phyloP scores from a whole-genome alignment of 2,797 vertebrate genomes.

The Rhinogobio ventralis region DNA sequence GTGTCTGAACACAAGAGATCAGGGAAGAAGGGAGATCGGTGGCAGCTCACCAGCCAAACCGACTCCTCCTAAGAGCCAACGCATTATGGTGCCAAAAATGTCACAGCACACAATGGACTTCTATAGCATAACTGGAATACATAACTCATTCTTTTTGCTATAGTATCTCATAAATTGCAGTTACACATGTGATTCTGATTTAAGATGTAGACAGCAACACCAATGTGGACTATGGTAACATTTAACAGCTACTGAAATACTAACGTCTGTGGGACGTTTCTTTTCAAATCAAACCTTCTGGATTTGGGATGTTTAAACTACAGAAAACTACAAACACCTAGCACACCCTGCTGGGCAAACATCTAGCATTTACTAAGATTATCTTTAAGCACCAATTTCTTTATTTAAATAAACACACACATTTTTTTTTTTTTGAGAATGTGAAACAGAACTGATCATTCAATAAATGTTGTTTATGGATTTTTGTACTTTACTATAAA shows the following conservation, averaged over 20 bases:
- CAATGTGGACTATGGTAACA: not conserved
- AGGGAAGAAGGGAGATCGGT: not conserved
- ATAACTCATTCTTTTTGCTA: not conserved
- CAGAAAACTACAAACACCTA: not conserved
- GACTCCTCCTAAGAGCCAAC: not conserved
- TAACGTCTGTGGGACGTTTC: not conserved
- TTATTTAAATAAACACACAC: too few species aligned
- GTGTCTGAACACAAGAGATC: constrained; percentile 23
- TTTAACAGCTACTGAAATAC: not conserved
- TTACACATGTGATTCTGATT: not conserved
- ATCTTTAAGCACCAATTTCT: not conserved
- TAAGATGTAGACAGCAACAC: not conserved
- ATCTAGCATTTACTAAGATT: not conserved
- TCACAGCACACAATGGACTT: not conserved
- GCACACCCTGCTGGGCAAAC: constrained; percentile 24
- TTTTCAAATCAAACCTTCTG: not conserved
- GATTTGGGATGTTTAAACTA: not conserved
- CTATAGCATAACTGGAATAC: not conserved
- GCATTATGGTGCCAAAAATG: not conserved
- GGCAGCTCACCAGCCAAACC: constrained; percentile 23
- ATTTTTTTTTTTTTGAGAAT: not conserved
- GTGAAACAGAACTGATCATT: not conserved
- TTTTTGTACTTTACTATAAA: too few species aligned
- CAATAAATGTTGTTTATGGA: too few species aligned
- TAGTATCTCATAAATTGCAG: not conserved